Evolutionary conservation across 2,113 vertebrate species (phyloP).

Genomic region (Neolamprologus toae): DNA sequence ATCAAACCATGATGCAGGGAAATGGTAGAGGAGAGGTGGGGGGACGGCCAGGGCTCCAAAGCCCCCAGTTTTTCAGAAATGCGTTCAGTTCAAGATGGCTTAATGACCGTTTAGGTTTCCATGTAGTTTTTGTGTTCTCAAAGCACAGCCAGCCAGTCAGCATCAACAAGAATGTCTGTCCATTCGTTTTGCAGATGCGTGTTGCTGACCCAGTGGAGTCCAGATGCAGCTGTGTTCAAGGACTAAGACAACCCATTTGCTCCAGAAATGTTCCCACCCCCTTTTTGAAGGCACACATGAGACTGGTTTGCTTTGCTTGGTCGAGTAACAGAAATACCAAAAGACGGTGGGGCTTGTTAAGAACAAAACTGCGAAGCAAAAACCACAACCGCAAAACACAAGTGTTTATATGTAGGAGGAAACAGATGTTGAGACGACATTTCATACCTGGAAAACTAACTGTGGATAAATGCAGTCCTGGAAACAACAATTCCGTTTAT

Average conservation of each 20-base stretch:
- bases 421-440: not conserved
- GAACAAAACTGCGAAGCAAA: not conserved
- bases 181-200: not conserved
- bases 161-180: not conserved
- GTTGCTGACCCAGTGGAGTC: not conserved
- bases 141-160: not conserved
- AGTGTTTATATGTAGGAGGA: not conserved
- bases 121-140: not conserved
- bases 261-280: not conserved
- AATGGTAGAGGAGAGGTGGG: not conserved
- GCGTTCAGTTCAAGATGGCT: not conserved
- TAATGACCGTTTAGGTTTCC: not conserved
- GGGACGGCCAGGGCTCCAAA: fast-evolving
- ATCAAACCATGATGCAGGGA: not conserved
- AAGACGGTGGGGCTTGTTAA: not conserved
- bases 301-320: not conserved
- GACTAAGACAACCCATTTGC: not conserved
- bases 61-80: not conserved
- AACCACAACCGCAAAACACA: not conserved
- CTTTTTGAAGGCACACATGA: not conserved
- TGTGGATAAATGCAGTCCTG: not conserved
- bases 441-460: not conserved
- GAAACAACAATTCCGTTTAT: not conserved
- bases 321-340: not conserved
- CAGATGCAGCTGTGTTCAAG: constrained; percentile 20